Evolutionary conservation across 1,140 invertebrate species (phyloP), one percentile per base, ranked within the genome.

Genomic region (Hormaphis cornu): DNA sequence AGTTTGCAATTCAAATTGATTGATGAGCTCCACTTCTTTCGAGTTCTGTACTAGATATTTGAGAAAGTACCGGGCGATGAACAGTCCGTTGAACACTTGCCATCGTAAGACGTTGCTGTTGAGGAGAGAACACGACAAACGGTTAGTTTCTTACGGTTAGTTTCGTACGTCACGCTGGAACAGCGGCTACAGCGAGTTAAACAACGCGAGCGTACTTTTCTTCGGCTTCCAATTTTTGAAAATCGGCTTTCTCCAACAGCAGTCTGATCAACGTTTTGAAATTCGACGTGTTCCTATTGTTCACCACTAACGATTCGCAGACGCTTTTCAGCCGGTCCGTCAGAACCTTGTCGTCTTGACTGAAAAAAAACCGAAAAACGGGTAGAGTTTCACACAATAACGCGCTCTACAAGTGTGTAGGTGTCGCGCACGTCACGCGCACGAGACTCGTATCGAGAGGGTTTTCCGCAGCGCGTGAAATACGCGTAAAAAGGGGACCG

Each of bases 11-110:
- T 90, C 87, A 72, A 89, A 83, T 75, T 91, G 88, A 73, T 85
- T 82, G 30, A 87, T 80, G 71, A 91, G 80, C 72, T 88, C 85
- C 72, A 87, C 85, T 76, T 91, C 89, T 0, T 85, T 85, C 3
- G 88, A 81, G 59, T 84, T 87, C 77, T 90, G 89, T 12, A 95
- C 87, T 46, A 97, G 83, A 78, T 92, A 96, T 78, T 96, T 97
- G 66, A 88, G 84, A 69, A 95, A 83, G 74, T 87, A 89, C 69
- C 95, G 83, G 70, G 97, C 86, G 20, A 96, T 88, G 75, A 97
- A 95, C 33, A 98, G 78, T 0, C 91, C 90, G 81, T 98, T 98
- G 77, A 91, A 93, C 0, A 92, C 88, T 79, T 97, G 95, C 93
- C 94, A 98, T 52, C 90, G 87, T 73, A 94, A 88, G 79, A 95